Base-by-base conservation (phyloP, 2,888 invertebrate species). In the Silvanus unidentatus region DNA sequence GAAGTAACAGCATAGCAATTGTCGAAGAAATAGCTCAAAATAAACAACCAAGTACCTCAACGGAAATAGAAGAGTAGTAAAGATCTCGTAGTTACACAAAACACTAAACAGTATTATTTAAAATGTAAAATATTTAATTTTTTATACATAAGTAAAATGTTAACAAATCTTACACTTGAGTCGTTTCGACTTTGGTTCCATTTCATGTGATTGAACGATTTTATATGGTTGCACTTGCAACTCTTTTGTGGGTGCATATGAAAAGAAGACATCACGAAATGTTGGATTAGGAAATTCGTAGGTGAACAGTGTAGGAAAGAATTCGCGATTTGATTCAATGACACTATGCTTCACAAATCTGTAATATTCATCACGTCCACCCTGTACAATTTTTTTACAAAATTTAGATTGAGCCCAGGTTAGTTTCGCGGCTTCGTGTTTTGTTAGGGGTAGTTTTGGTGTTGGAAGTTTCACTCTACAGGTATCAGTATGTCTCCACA, bases 171-270 rank as follows among this genome's bases (percentile, higher is more conserved):
- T 22, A n/a, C 32, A 32, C 5, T 5, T 3, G 4, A 12, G n/a
- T 12, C 32, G n/a, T 16, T 37, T 37, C 4, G 3, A 4, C 15
- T 4, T 2, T 15, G 37, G 14, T 3, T 5, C 16, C 37, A 37
- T 37, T 9, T 55, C 55, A 30, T 52, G 48, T 1, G 44, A 42
- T 39, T 50, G 47, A 14, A 46, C 38, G 35, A 54, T 45, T 29
- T 44, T 43, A 40, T 45, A 53, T 5, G 54, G 53, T 29, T 52
- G 45, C 6, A 61, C 44, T 10, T 66, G 59, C 42, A 64, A 62
- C 45, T 69, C 67, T 55, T 69, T 69, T 2, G 59, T 47, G 8
- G 69, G 65, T 34, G 61, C 44, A 51, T 71, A 72, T 2, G 70
- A 58, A 46, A 68, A 71, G 49, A 57, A 68, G 40, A 60, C 62